Percentiles rank a stretch among this genome's conserved stretches.
phyloP scores from a whole-genome alignment of 2,113 vertebrate species.

The Lepidothrix coronata region DNA sequence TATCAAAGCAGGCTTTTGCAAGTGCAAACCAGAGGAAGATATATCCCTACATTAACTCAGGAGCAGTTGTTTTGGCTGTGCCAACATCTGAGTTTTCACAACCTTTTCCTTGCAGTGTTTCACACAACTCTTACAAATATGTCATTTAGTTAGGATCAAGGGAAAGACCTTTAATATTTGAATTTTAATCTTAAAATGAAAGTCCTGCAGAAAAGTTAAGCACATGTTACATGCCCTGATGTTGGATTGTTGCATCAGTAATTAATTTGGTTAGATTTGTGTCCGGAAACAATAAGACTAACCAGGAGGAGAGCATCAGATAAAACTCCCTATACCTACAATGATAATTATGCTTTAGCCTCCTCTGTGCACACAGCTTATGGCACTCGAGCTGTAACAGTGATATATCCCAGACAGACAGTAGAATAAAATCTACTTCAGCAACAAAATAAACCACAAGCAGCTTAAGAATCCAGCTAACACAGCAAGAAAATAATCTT shows the following conservation, averaged over 20 bases:
- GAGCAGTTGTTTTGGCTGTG: not conserved
- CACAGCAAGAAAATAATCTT: conserved; percentile 42
- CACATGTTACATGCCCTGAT: not conserved
- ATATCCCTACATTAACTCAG: not conserved
- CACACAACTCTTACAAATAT: not conserved
- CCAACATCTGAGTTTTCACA: not conserved
- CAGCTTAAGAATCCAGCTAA: conserved; percentile 48
- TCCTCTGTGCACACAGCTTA: not conserved
- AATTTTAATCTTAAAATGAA: not conserved
- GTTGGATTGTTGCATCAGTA: not conserved
- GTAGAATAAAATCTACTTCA: conserved; percentile 21
- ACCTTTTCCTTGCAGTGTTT: not conserved
- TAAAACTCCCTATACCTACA: not conserved
- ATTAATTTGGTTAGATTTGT: not conserved
- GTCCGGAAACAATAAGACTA: not conserved
- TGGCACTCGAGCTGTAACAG: not conserved
- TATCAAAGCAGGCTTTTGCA: conserved; percentile 1
- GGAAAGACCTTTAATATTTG: not conserved
- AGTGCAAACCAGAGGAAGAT: not conserved
- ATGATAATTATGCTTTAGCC: not conserved
- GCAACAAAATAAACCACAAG: conserved; percentile 40
- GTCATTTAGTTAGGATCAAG: not conserved
- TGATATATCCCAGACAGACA: conserved; percentile 4
- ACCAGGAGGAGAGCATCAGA: not conserved
- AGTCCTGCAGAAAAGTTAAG: not conserved